Evolutionary conservation across 2,113 vertebrate genomes (phyloP).

Genomic region (Anguilla japonica): DNA sequence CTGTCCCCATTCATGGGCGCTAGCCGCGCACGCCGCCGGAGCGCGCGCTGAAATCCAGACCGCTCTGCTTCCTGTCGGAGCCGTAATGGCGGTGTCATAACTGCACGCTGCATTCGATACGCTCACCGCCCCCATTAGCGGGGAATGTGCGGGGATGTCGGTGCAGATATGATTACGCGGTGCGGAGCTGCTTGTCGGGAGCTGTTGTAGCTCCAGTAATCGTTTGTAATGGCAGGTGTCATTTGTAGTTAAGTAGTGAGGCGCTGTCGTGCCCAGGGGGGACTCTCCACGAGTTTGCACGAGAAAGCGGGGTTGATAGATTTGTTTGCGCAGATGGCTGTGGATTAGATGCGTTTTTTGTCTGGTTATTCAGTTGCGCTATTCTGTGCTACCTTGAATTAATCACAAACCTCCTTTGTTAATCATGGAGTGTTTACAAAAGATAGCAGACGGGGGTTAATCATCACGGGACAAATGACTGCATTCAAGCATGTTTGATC

Average conservation of each 20-base stretch:
- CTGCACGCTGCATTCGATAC: neutral
- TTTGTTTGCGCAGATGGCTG: neutral
- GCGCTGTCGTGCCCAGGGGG: neutral
- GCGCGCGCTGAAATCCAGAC: neutral
- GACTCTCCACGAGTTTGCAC: neutral
- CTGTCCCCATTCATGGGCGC: neutral
- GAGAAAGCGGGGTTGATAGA: neutral
- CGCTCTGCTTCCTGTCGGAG: neutral
- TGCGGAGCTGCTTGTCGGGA: neutral
- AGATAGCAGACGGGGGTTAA: neutral
- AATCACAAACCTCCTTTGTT: neutral
- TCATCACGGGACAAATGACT: neutral
- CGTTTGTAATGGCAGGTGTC: neutral
- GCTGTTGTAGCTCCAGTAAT: neutral
- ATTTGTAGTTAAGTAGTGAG: slow-evolving; percentile 5
- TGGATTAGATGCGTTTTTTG: neutral
- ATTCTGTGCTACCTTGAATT: neutral
- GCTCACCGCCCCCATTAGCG: neutral
- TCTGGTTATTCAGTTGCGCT: neutral
- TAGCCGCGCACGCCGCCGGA: neutral
- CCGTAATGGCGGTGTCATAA: neutral
- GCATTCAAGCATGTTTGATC: neutral
- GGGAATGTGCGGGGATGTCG: neutral
- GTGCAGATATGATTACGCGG: neutral
- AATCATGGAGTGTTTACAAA: neutral